Base-by-base conservation (phyloP, 2,113 vertebrate genomes). In the Psilopsiagon aurifrons region DNA sequence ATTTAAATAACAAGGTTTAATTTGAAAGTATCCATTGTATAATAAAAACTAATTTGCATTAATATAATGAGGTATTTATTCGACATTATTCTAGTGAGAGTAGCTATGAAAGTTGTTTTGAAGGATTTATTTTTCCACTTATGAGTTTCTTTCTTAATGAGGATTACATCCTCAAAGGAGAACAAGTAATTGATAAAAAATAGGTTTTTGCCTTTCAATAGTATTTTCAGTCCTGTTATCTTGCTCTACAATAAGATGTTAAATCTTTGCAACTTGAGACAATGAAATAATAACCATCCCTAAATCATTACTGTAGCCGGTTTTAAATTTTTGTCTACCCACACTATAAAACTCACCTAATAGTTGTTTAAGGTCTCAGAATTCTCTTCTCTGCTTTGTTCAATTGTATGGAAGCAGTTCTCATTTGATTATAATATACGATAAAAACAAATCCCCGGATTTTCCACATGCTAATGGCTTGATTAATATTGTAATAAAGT, bases 121-220 rank as follows among this genome's bases (percentile, higher is more conserved):
- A 96, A 93, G 94, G 96, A 97, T 96, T 97, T 96, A 95, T 95
- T 96, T 96, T 96, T 97, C 87, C 63, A 77, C 88, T 88, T 95
- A 77, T 0, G 17, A 83, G 17, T 93, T 95, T 94, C 92, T 95
- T 92, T 94, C 80, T 80, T 96, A 71, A 95, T 75, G 71, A 93
- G 83, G 90, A 95, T 96, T 97, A 89, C 78, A 94, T 81, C 78
- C 87, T 96, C 91, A 91, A 76, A 95, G 89, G 88, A 87, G 74
- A 94, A 94, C 67, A 96, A 96, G 70, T 94, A 90, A 88, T 92
- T 94, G 93, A 96, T 96, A 89, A 94, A 95, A 95, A 95, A 91
- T 77, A 88, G 23, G 14, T 46, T 64, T 94, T 95, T 87, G 39
- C 66, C 66, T 96, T 96, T 90, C 91, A 89, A 1, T 80, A 83